Evolutionary conservation across 2,797 vertebrate genomes (phyloP).

Genomic region (Anas acuta): DNA sequence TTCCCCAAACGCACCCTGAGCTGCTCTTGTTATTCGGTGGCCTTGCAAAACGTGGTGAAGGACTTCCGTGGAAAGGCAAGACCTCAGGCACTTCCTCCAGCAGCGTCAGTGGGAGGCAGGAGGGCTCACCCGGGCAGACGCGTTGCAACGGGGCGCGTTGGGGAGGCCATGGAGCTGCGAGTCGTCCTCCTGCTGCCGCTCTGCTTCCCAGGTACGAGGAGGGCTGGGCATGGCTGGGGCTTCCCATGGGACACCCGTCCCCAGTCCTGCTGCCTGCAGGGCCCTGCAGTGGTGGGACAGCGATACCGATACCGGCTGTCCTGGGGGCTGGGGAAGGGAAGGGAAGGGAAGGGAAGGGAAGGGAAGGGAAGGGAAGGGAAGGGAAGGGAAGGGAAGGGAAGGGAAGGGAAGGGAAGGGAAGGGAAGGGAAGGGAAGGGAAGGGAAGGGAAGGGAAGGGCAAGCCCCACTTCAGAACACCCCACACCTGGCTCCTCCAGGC

Average conservation of each 20-base stretch:
- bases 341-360: no score
- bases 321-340: no score
- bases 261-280: not conserved
- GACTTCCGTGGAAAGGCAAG: not conserved
- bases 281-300: not conserved
- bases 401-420: no score
- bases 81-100: not conserved
- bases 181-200: conserved; percentile 5
- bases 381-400: not conserved
- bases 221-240: not conserved
- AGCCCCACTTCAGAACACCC: accelerated
- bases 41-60: not conserved
- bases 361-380: no score
- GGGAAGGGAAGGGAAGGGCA: not conserved
- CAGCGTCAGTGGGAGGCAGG: not conserved
- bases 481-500: not conserved
- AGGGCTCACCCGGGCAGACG: not conserved
- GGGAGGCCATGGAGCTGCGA: not conserved
- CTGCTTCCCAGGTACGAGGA: conserved; percentile 54
- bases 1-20: not conserved
- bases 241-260: not conserved
- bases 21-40: not conserved
- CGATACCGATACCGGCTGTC: no score
- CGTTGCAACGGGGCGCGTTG: not conserved
- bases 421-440: no score